Evolutionary conservation across 2,888 invertebrate species (phyloP), one percentile per base, ranked within the genome.

Genomic region (Thereva unica): DNA sequence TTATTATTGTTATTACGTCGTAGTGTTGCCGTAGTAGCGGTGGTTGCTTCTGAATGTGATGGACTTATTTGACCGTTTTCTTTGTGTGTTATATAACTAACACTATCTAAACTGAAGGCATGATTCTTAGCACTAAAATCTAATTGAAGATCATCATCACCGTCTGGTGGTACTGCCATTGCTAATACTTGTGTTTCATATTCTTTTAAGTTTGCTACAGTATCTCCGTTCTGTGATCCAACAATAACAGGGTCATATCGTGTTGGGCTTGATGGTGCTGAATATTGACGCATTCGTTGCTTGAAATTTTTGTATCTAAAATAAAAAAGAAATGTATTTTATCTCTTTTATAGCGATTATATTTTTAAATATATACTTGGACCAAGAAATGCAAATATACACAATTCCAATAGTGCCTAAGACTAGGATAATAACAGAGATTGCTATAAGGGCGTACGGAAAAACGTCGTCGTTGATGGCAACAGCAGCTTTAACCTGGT

Each of bases 171-270:
- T 3, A 95, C 94, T 70, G 93, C 92, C 95, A 95, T 95, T 72
- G 94, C 93, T 3, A 95, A 82, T 49, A 95, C 86, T 85, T 96
- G 96, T 0, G 95, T 96, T 82, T 97, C 96, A 79, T 96, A 97
- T 82, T 96, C 91, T 73, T 95, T 94, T 52, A 95, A 85, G 75
- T 92, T 92, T 37, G 84, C 71, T 72, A 82, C 76, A 4, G 77
- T 75, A 41, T 82, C 81, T 38, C 77, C 79, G 74, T 81, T 77
- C 78, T 80, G 81, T 1, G 80, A 78, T 10, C 79, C 79, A 1
- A 80, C 83, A 65, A 85, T 85, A 1, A 86, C 86, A 0, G 89
- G 88, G 77, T 91, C 90, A 76, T 91, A 91, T 37, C 89, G 83
- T 0, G 83, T 80, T 0, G 85, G 85, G 57, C 83, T 84, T 10